A percentile compares a stretch with the other conserved stretches of the same genome.
These are phyloP conservation scores for Glyptemys insculpta DNA, from an alignment of 2,797 vertebrate species.

Conservation along the genomic window DNA sequence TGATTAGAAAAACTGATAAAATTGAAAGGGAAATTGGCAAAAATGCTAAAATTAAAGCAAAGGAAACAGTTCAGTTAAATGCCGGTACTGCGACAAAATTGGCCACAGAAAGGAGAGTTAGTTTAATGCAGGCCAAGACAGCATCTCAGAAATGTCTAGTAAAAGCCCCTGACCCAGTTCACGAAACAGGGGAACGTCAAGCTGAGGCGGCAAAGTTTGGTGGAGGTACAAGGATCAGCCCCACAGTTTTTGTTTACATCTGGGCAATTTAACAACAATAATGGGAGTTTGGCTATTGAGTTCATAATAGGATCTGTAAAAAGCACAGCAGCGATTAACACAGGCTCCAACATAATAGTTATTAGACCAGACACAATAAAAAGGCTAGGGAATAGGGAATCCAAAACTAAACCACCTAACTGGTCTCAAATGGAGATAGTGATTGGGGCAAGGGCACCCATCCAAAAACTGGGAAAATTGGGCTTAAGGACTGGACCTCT, in stretches of 20 bases:
- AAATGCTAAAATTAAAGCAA: neutral
- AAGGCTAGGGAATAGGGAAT: neutral
- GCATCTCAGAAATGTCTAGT: neutral
- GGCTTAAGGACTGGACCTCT: neutral
- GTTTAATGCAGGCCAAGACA: neutral
- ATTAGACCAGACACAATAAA: neutral
- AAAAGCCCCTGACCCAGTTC: neutral
- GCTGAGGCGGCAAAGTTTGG: neutral
- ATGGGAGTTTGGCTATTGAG: neutral
- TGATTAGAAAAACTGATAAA: neutral
- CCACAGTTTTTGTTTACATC: neutral
- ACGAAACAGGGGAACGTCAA: neutral
- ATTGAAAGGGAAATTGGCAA: neutral
- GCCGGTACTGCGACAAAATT: neutral
- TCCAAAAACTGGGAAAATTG: neutral
- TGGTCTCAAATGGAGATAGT: neutral
- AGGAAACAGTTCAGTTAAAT: neutral
- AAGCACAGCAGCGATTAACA: neutral
- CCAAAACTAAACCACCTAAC: neutral
- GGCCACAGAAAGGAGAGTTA: neutral
- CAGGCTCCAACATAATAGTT: neutral
- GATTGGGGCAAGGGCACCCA: neutral
- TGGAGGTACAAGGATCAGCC: neutral
- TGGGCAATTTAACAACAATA: neutral
- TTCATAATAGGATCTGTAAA: neutral